Conservation (phyloP, 2,888 invertebrate genomes). For the Drosophila maculinotata region DNA sequence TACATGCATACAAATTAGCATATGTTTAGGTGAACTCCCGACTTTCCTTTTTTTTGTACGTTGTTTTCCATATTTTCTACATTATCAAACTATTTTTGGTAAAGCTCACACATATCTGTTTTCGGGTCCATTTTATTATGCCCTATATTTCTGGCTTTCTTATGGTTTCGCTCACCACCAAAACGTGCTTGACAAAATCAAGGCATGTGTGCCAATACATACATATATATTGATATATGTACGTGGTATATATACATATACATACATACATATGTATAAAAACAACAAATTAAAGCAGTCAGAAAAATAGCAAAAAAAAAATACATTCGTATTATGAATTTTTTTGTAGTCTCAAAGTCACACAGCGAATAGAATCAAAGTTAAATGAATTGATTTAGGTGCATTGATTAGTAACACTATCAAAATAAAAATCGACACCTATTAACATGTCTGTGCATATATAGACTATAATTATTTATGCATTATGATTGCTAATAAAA, state of each 20-base stretch:
- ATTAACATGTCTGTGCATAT: neutral
- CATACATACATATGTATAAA: slow-evolving; percentile 8
- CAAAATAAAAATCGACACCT: slow-evolving; percentile 22
- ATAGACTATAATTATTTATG: slow-evolving; percentile 1
- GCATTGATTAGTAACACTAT: slow-evolving; percentile 30
- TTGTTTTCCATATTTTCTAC: slow-evolving; percentile 13
- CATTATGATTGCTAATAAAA: neutral
- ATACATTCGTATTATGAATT: slow-evolving; percentile 21
- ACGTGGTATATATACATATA: neutral
- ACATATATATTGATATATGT: slow-evolving; percentile 9
- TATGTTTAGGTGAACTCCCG: slow-evolving; percentile 2
- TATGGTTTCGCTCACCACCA: slow-evolving; percentile 65
- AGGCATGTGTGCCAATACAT: slow-evolving; percentile 35
- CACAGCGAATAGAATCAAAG: slow-evolving; percentile 24
- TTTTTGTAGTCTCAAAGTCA: slow-evolving; percentile 22
- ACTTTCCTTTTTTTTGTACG: slow-evolving; percentile 15
- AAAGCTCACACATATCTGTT: slow-evolving; percentile 27
- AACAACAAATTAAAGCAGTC: slow-evolving; percentile 1
- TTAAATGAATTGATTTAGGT: slow-evolving; percentile 34
- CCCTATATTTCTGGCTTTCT: slow-evolving; percentile 71
- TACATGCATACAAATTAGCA: neutral
- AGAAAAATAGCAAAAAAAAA: slow-evolving; percentile 2
- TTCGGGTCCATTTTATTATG: slow-evolving; percentile 41
- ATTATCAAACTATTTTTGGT: slow-evolving; percentile 19
- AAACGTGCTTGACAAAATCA: slow-evolving; percentile 72